Conservation (phyloP, 2,797 vertebrate species). For the Champsocephalus esox region DNA sequence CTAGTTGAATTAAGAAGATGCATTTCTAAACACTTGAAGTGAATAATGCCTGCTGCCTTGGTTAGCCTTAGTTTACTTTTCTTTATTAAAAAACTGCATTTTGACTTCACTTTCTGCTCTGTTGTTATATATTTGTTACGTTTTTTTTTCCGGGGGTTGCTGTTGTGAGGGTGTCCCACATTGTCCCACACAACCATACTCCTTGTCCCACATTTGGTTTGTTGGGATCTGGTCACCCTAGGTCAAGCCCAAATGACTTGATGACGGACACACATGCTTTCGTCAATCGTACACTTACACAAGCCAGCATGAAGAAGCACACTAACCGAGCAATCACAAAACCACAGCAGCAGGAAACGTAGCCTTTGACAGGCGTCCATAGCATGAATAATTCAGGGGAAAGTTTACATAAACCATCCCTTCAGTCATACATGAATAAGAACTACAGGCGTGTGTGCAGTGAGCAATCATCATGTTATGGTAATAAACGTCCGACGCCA, state of each 20-base stretch:
- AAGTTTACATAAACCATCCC: constrained; percentile 67
- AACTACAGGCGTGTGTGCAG: constrained; percentile 59
- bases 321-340: neutral
- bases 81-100: no score
- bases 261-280: constrained; percentile 48
- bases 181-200: no score
- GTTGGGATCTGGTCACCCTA: neutral
- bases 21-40: no score
- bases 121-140: no score
- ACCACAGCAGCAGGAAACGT: constrained; percentile 27
- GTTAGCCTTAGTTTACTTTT: no score
- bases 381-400: constrained; percentile 66
- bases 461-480: constrained; percentile 55
- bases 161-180: no score
- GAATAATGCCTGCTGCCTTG: no score
- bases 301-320: neutral
- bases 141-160: no score
- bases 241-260: constrained; percentile 70
- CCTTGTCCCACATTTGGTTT: no score
- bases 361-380: constrained; percentile 49
- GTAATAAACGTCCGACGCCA: constrained; percentile 45
- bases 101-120: no score
- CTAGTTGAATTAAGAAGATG: no score
- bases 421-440: constrained; percentile 62
- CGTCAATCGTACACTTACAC: constrained; percentile 34